Evolutionary conservation across 2,888 invertebrate species (phyloP).

Genomic region (Dorcus hopei): DNA sequence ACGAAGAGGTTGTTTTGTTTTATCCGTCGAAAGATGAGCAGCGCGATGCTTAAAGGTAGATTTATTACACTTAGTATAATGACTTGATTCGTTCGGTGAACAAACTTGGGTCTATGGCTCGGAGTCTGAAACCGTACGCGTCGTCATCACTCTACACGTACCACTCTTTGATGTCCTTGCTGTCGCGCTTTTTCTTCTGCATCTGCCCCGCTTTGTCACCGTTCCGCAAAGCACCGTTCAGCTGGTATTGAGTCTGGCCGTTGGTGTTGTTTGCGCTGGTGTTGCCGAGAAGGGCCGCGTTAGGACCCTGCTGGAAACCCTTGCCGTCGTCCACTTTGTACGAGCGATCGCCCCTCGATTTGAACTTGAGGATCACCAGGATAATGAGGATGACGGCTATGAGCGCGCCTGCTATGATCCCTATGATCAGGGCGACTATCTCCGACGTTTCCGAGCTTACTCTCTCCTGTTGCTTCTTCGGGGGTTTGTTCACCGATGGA

Average conservation of each 20-base stretch:
- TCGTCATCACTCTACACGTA: constrained; percentile 67
- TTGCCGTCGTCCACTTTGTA: constrained; percentile 90
- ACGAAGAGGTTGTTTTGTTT: too few relatives aligned
- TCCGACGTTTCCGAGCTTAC: constrained; percentile 69
- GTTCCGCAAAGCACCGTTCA: constrained; percentile 54
- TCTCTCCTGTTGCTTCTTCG: constrained; percentile 48
- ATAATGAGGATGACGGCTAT: constrained; percentile 89
- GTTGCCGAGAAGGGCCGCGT: constrained; percentile 71
- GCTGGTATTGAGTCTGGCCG: constrained; percentile 51
- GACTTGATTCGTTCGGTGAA: too few relatives aligned
- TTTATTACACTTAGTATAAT: too few relatives aligned
- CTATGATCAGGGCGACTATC: constrained; percentile 75
- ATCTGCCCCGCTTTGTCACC: constrained; percentile 47
- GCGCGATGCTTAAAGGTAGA: too few relatives aligned
- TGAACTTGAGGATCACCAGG: constrained; percentile 84
- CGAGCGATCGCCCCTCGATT: constrained; percentile 81
- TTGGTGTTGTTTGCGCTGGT: constrained; percentile 46
- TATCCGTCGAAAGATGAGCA: too few relatives aligned
- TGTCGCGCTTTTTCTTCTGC: constrained; percentile 64
- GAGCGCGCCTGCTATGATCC: constrained; percentile 86
- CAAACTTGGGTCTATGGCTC: constrained; percentile 34
- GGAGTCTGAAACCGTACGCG: constrained; percentile 34
- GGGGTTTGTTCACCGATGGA: constrained; percentile 44
- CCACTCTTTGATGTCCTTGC: constrained; percentile 95
- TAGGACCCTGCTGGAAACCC: constrained; percentile 74